These are phyloP conservation scores for Drosophila rellima DNA, from an alignment of 2,888 invertebrate genomes.

Conservation along the genomic window DNA sequence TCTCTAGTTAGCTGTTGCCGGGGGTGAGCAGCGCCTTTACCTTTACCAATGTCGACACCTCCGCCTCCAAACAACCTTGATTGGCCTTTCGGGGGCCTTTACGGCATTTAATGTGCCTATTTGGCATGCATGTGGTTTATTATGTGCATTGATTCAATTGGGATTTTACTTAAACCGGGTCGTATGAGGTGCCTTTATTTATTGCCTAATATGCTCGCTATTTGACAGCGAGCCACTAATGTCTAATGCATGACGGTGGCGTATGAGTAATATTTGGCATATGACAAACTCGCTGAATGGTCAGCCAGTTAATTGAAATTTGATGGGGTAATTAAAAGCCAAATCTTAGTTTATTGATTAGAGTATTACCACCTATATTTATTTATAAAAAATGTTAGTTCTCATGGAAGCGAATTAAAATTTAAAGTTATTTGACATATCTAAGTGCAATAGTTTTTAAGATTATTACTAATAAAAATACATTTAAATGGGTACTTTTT, in stretches of 20 bases:
- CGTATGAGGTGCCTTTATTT: slow-evolving; percentile 27
- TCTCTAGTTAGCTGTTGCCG: slow-evolving; percentile 16
- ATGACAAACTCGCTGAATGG: slow-evolving; percentile 20
- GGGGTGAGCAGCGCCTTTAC: not conserved
- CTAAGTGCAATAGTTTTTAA: not conserved
- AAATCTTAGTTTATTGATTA: not conserved
- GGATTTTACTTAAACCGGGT: slow-evolving; percentile 19
- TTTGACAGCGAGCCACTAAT: slow-evolving; percentile 22
- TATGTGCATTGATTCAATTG: slow-evolving; percentile 14
- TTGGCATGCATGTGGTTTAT: slow-evolving; percentile 28
- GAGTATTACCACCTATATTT: too few species aligned
- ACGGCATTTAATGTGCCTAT: slow-evolving; percentile 10
- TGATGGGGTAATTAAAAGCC: not conserved
- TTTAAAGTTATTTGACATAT: not conserved
- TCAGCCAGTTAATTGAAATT: slow-evolving; percentile 2
- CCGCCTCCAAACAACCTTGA: slow-evolving; percentile 14
- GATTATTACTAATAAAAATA: not conserved
- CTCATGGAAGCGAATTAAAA: too few species aligned
- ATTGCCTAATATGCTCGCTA: slow-evolving; percentile 33
- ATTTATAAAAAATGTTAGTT: too few species aligned
- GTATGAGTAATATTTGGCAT: slow-evolving; percentile 74
- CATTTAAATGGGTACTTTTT: too few species aligned
- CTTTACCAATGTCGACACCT: not conserved
- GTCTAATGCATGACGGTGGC: slow-evolving; percentile 46
- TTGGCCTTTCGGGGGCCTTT: slow-evolving; percentile 15